These are phyloP conservation scores for Hydropotes inermis DNA, from an alignment of 2,113 vertebrate genomes.

Conservation along the genomic window DNA sequence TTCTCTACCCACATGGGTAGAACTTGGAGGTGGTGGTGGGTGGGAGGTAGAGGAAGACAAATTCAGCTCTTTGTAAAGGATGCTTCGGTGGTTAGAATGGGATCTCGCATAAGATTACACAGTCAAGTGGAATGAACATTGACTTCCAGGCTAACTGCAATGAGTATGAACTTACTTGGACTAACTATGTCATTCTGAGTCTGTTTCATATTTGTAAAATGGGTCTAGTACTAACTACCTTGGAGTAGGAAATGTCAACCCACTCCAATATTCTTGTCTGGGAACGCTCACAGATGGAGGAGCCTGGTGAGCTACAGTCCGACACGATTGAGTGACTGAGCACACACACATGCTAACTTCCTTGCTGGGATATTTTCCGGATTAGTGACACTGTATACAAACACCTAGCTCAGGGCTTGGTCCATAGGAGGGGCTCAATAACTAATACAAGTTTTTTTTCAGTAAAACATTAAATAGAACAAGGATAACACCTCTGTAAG, in stretches of 20 bases:
- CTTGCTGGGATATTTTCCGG: background rate
- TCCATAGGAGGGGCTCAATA: background rate
- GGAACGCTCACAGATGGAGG: rapidly evolving
- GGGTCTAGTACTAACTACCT: background rate
- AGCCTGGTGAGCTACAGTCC: background rate
- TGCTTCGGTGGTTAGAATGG: background rate
- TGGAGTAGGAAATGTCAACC: background rate
- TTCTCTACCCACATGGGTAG: background rate
- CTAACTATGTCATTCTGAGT: background rate
- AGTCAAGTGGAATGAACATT: background rate
- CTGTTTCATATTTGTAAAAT: background rate
- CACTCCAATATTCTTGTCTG: background rate
- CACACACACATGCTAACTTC: background rate
- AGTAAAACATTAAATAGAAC: background rate
- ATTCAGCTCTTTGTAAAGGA: background rate
- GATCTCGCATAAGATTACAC: background rate
- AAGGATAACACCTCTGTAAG: background rate
- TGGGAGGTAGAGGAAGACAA: background rate
- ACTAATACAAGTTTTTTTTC: conserved; percentile 19
- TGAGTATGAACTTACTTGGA: background rate
- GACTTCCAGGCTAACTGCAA: background rate
- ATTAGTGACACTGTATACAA: background rate
- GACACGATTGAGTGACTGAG: background rate
- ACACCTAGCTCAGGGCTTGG: background rate
- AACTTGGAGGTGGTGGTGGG: background rate